Base-by-base conservation (phyloP, 2,113 vertebrate species). In the Morone chrysops region DNA sequence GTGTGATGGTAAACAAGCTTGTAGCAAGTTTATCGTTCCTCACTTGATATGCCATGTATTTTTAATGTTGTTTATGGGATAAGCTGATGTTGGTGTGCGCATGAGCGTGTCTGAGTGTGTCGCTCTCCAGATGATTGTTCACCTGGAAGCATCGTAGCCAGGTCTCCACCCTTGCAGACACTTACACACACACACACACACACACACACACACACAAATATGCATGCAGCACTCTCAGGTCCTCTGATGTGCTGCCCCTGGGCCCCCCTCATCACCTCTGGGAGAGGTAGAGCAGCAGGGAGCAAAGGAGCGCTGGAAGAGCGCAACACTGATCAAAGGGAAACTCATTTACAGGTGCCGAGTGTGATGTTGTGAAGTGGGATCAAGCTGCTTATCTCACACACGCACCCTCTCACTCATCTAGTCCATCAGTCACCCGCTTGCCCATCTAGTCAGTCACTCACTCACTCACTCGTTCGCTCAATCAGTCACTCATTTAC, bases 51-150 rank as follows among this genome's bases (percentile, higher is more conserved):
- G 20, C 43, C 74, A 89, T 90, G 38, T 86, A 86, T 92, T 87
- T 92, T 91, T 93, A 86, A 94, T 93, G 82, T 76, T 88, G 85
- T 91, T 81, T 86, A 71, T 77, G 70, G 47, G 88, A 81, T 84
- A 78, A 92, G 80, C 92, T 85, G 87, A 87, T 89, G 84, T 75
- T 70, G 53, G 71, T 31, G 25, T 43, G 78, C 63, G 61, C 71
- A 63, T 84, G 75, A 89, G 81, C 48, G 0, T 70, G 69, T 80
- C 54, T 3, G 45, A 72, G 60, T 56, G 78, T 72, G 67, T 69
- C 71, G 36, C 75, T 89, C 81, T 90, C 92, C 90, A 94, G 93
- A 94, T 94, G 92, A 86, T 84, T 80, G 79, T 84, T 88, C 85
- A 90, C 82, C 91, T 90, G 81, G 81, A 86, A 82, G 90, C 85